Conservation (phyloP, 2,797 vertebrate genomes). For the Betta splendens region DNA sequence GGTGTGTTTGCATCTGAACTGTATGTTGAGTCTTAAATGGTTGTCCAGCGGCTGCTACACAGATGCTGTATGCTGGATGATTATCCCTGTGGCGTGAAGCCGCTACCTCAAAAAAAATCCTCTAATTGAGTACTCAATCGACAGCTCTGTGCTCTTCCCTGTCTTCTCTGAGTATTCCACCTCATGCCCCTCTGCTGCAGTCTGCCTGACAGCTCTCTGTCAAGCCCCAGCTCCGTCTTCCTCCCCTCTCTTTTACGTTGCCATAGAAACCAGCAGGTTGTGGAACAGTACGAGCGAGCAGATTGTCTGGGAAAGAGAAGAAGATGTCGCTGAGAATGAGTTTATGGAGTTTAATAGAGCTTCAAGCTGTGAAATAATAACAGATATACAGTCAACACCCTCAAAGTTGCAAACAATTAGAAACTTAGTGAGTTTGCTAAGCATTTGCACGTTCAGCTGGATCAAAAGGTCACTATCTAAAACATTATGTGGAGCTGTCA, state of each 20-base stretch:
- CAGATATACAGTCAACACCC: conserved; percentile 1
- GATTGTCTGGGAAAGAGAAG: conserved; percentile 43
- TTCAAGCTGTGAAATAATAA: conserved; percentile 14
- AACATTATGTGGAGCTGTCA: too few species aligned
- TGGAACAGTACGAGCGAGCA: conserved; percentile 62
- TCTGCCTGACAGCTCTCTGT: conserved; percentile 65
- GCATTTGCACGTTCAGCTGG: too few species aligned
- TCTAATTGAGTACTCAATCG: conserved; percentile 1
- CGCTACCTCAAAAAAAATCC: background rate
- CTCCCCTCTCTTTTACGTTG: conserved; percentile 51
- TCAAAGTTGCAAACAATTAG: conserved; percentile 7
- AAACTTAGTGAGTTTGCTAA: too few species aligned
- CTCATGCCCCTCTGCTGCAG: conserved; percentile 30
- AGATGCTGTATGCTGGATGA: background rate
- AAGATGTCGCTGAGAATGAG: too few species aligned
- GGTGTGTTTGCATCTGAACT: background rate
- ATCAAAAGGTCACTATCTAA: too few species aligned
- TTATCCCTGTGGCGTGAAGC: background rate
- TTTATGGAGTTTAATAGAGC: too few species aligned
- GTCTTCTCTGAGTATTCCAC: conserved; percentile 32
- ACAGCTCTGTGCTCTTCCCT: background rate
- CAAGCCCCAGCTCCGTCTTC: conserved; percentile 44
- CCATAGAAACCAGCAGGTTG: conserved; percentile 62
- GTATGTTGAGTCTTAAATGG: background rate
- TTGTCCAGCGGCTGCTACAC: background rate